A percentile compares a stretch with the other conserved stretches of the same genome.
Evolutionary conservation across 2,888 invertebrate species (phyloP).

Genomic region (Apodemia zela): DNA sequence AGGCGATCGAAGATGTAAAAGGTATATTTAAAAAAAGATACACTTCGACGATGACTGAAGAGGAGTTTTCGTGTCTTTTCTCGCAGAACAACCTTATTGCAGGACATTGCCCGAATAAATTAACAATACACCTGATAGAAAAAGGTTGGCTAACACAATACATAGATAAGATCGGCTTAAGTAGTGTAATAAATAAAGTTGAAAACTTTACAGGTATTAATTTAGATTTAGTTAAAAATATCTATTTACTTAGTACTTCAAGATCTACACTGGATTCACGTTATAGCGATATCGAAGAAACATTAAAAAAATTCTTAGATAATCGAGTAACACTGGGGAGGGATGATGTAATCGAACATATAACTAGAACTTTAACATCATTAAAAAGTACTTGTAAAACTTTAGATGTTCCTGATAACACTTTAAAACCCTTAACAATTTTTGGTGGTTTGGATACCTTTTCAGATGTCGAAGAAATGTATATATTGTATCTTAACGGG

Average conservation of each 20-base stretch:
- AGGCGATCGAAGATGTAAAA: neutral
- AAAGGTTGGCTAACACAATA: neutral
- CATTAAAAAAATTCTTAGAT: slow-evolving; percentile 10
- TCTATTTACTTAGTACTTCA: neutral
- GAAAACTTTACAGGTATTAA: neutral
- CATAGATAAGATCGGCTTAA: neutral
- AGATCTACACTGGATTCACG: neutral
- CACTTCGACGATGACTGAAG: slow-evolving; percentile 2
- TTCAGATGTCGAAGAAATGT: slow-evolving; percentile 18
- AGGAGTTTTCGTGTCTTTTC: neutral
- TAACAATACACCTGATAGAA: neutral
- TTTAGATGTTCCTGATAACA: slow-evolving; percentile 19
- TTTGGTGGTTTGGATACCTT: slow-evolving; percentile 12
- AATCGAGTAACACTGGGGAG: slow-evolving; percentile 16
- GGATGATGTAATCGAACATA: slow-evolving; percentile 4
- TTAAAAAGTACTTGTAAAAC: slow-evolving; percentile 16
- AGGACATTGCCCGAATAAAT: neutral
- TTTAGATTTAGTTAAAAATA: slow-evolving; percentile 3
- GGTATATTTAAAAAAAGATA: slow-evolving; percentile 10
- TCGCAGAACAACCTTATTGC: neutral
- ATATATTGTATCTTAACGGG: slow-evolving; percentile 18
- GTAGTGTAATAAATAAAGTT: neutral
- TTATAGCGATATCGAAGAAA: slow-evolving; percentile 10
- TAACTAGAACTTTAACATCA: slow-evolving; percentile 11
- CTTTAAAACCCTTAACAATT: slow-evolving; percentile 14